These are phyloP conservation scores for Laupala kohalensis DNA, from an alignment of 1,140 invertebrate genomes.

Conservation along the genomic window DNA sequence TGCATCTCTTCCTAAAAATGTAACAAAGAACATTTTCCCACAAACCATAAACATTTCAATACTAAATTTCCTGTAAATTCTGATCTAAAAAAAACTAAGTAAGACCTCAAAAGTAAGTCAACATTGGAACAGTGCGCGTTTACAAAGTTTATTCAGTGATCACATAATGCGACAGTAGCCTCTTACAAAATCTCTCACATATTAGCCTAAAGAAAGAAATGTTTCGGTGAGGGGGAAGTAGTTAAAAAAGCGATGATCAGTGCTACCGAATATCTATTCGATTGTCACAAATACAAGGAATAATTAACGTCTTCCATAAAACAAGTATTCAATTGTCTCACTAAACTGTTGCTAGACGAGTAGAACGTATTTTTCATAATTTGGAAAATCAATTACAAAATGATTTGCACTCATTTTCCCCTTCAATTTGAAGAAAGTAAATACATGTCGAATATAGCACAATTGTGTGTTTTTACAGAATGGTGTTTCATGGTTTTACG, in stretches of 20 bases:
- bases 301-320: background rate
- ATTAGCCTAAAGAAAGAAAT: background rate
- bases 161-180: background rate
- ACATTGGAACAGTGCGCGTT: background rate
- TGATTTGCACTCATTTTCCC: background rate
- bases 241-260: background rate
- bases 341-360: background rate
- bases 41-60: too few relatives aligned
- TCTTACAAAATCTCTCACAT: conserved; percentile 1
- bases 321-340: background rate
- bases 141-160: background rate
- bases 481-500: background rate
- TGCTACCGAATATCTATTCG: background rate
- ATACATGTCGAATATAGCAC: background rate
- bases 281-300: background rate
- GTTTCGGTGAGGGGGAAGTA: background rate
- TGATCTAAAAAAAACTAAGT: too few relatives aligned
- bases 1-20: too few relatives aligned
- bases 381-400: background rate
- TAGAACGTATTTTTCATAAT: background rate
- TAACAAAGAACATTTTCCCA: too few relatives aligned
- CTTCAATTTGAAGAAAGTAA: background rate
- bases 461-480: background rate
- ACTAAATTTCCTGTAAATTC: too few relatives aligned
- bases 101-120: background rate